These are phyloP conservation scores for Fragum fragum DNA, from an alignment of 2,888 invertebrate genomes.

Conservation along the genomic window DNA sequence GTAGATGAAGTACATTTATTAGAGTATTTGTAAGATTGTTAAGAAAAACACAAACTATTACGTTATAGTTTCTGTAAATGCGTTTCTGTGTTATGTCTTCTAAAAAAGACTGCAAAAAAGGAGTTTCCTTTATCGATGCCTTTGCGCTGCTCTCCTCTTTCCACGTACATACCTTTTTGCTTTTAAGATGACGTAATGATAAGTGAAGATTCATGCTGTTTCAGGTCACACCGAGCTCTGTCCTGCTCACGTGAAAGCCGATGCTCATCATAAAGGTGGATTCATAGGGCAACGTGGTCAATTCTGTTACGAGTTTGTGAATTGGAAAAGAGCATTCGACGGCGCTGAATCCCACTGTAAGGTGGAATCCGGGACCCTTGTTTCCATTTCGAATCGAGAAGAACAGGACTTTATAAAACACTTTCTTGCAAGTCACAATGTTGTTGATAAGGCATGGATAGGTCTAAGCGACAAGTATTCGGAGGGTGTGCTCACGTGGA, in stretches of 20 bases:
- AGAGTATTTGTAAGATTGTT: too few relatives aligned
- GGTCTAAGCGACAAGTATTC: constrained; percentile 46
- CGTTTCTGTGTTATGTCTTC: too few relatives aligned
- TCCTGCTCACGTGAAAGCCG: constrained; percentile 42
- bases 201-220: too few relatives aligned
- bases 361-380: constrained; percentile 29
- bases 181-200: too few relatives aligned
- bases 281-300: constrained; percentile 55
- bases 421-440: constrained; percentile 37
- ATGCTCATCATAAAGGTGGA: constrained; percentile 31
- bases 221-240: constrained; percentile 55
- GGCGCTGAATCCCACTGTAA: constrained; percentile 56
- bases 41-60: too few relatives aligned
- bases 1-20: too few relatives aligned
- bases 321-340: constrained; percentile 38
- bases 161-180: too few relatives aligned
- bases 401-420: constrained; percentile 51
- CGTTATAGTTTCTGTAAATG: too few relatives aligned
- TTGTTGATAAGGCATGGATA: constrained; percentile 45
- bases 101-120: too few relatives aligned
- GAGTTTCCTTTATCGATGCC: too few relatives aligned
- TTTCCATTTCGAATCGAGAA: constrained; percentile 34
- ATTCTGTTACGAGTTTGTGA: constrained; percentile 56
- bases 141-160: too few relatives aligned
- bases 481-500: constrained; percentile 55